Base-by-base conservation (phyloP, 2,888 invertebrate species). In the Cynaeus angustus region DNA sequence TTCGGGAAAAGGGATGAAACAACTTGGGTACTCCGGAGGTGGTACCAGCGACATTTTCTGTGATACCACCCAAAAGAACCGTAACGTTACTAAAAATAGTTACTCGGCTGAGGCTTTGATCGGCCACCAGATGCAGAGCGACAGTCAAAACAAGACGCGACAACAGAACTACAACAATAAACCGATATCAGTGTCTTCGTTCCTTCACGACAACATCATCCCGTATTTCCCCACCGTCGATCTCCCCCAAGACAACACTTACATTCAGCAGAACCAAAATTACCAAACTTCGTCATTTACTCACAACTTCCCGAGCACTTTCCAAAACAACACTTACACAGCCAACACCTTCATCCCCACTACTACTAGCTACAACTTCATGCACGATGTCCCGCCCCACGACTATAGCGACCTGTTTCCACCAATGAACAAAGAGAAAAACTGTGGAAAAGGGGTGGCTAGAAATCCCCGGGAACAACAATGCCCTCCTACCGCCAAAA, bases 41-140 rank as follows among this genome's bases (percentile, higher is more conserved):
- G 13, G 45, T 61, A 56, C 7, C 14, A 52, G 43, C 52, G 75
- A 77, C 28, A 38, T 73, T 43, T 79, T 74, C 68, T 74, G 74
- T 59, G 78, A 77, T 8, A 59, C 75, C 41, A 66, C 62, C 4
- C 28, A n/a, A n/a, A 80, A 79, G 66, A 77, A 68, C 52, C 73
- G 78, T 21, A 76, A 77, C 53, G 43, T 66, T 21, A 69, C 72
- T 45, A 82, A 81, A 73, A 82, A 77, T 59, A 85, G 78, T 77
- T 86, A 86, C 74, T 84, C 85, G 0, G 85, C 86, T 0, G 86
- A 85, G 74, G 84, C 85, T 14, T 74, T 86, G 48, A 85, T 86
- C 13, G 82, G 84, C 1, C 82, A 83, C 66, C 82, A 83, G 65
- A 74, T 77, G 43, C 73, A 74, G 38, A 68, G 55, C 41, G 66